Percentiles rank a stretch among this genome's conserved stretches.
phyloP scores from a whole-genome alignment of 1,140 invertebrate species.

The Listronotus bonariensis region DNA sequence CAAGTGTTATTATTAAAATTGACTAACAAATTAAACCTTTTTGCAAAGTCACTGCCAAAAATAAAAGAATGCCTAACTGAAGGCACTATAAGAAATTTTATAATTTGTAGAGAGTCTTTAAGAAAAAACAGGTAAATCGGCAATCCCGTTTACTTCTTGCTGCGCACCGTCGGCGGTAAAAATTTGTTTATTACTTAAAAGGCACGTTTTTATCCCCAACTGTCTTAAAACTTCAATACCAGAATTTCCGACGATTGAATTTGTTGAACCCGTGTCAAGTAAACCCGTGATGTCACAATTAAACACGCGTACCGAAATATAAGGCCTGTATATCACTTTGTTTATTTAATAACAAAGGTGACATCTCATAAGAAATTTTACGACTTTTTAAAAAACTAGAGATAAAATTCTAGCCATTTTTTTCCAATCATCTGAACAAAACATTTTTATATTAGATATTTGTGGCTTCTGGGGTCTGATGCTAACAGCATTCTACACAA shows the following conservation, averaged over 20 bases:
- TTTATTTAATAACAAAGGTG: constrained; percentile 7
- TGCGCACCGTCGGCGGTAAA: constrained; percentile 7
- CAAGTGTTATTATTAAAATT: not conserved
- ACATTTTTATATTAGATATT: no score
- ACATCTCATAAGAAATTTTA: no score
- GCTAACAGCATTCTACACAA: no score
- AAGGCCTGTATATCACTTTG: constrained; percentile 12
- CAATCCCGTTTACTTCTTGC: not conserved
- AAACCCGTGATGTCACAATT: constrained; percentile 8
- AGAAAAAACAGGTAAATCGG: constrained; percentile 5
- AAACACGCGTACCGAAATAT: constrained; percentile 14
- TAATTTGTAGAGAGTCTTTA: not conserved
- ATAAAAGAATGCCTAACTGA: not conserved
- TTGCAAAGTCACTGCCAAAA: constrained; percentile 1
- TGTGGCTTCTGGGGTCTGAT: no score
- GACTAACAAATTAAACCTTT: not conserved
- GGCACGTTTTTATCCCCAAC: not conserved
- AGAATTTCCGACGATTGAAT: constrained; percentile 5
- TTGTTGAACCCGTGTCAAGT: constrained; percentile 11
- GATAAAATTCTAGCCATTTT: not conserved
- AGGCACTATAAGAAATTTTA: not conserved
- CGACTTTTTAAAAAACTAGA: not conserved
- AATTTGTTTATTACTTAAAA: not conserved
- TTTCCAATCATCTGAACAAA: not conserved
- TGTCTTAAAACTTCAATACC: constrained; percentile 15